Evolutionary conservation across 2,797 vertebrate genomes (phyloP).

Genomic region (Manis crassicaudata): DNA sequence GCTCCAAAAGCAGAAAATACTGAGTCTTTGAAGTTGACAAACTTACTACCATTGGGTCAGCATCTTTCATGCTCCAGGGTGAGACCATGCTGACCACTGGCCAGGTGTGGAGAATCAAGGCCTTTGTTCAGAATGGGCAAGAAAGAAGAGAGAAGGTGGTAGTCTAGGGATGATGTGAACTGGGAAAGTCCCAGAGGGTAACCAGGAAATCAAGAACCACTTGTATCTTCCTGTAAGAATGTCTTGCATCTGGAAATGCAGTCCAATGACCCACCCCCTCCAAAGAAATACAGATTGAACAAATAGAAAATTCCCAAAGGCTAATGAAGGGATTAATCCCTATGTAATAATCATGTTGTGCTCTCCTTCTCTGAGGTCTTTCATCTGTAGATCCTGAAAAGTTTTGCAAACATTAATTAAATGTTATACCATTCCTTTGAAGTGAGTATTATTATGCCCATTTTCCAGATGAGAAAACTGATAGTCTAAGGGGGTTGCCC

Average conservation of each 20-base stretch:
- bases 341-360: slow-evolving; percentile 58
- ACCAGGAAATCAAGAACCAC: slow-evolving; percentile 21
- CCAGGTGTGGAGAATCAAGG: background rate
- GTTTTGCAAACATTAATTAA: slow-evolving; percentile 77
- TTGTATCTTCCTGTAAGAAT: background rate
- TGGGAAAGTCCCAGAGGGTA: background rate
- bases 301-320: slow-evolving; percentile 53
- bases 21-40: background rate
- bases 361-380: slow-evolving; percentile 63
- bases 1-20: slow-evolving; percentile 33
- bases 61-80: background rate
- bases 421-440: slow-evolving; percentile 74
- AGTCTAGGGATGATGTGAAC: background rate
- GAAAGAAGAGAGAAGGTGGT: background rate
- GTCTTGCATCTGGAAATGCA: slow-evolving; percentile 19
- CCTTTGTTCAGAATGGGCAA: background rate
- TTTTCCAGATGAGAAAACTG: slow-evolving; percentile 67
- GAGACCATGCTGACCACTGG: background rate
- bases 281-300: slow-evolving; percentile 31
- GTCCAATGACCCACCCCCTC: background rate
- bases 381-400: slow-evolving; percentile 73
- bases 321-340: slow-evolving; percentile 65
- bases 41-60: background rate
- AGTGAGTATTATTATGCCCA: slow-evolving; percentile 68
- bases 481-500: slow-evolving; percentile 39